Base-by-base conservation (phyloP, 2,888 invertebrate species). In the Elysia crispata region DNA sequence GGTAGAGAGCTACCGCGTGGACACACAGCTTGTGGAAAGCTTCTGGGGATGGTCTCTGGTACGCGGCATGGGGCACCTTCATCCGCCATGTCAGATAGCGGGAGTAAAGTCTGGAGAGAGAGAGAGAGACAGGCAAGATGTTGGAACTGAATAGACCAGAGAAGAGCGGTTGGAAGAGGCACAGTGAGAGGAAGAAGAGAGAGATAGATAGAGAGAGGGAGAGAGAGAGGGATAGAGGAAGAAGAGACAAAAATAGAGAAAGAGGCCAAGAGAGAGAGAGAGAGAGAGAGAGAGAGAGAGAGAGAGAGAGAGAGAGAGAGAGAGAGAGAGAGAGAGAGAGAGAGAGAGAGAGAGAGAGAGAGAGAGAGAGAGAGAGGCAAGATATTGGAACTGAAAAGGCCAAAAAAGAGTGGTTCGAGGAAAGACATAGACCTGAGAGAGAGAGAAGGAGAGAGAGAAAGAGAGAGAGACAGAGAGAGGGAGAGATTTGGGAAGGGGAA, bases 61-160 rank as follows among this genome's bases (percentile, higher is more conserved):
- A 78, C 0, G 41, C 78, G 20, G 62, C 30, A 18, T 73, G 64
- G 1, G 28, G 31, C 1, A 60, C 49, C n/a, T 67, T 64, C 13
- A 49, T 18, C 28, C 62, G 72, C 78, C 78, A 73, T 1, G 78
- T 73, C 72, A 78, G 33, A 30, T 72, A 62, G 13, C 78, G 62
- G 23, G 72, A 78, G 20, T 78, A 78, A 1, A 77, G 31, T 60
- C 77, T 77, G 66, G 6, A 50, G 25, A 30, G 41, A 41, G 41
- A 11, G 41, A 11, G 3, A 11, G 41, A 41, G 41, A 41, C 5
- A 41, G 41, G 41, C 5, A 41, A n/a, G n/a, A n/a, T n/a, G n/a
- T n/a, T n/a, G n/a, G n/a, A n/a, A n/a, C n/a, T n/a, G n/a, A n/a
- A n/a, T 41, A 41, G 3, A 41, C 3, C 5, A 41, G 41, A 41